Evolutionary conservation across 2,797 vertebrate genomes (phyloP).

Genomic region (Rhincodon typus): DNA sequence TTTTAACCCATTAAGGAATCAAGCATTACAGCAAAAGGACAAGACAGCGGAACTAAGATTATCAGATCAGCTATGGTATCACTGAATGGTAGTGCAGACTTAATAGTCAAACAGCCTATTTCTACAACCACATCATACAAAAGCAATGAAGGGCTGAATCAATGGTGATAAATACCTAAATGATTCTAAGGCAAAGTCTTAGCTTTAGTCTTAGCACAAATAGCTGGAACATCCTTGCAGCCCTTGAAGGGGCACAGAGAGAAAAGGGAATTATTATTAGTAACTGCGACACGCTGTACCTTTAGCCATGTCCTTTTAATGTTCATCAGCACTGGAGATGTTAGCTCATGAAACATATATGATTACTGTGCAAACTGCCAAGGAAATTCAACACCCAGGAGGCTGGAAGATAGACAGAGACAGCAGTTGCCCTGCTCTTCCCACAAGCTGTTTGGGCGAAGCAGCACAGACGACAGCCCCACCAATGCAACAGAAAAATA

Average conservation of each 20-base stretch:
- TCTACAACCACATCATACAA: neutral
- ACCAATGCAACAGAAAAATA: neutral
- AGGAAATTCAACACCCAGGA: neutral
- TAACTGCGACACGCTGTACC: neutral
- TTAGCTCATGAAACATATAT: neutral
- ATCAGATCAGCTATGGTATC: too few relatives aligned
- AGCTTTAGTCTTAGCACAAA: neutral
- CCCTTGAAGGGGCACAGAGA: neutral
- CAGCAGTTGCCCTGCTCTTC: neutral
- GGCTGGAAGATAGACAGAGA: neutral
- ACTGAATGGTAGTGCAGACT: too few relatives aligned
- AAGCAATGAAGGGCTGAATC: neutral
- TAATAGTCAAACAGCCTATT: too few relatives aligned
- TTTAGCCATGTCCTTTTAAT: neutral
- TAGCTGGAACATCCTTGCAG: neutral
- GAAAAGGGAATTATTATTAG: neutral
- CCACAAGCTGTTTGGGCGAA: neutral
- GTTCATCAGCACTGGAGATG: neutral
- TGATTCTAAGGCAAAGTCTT: neutral
- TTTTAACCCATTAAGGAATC: too few relatives aligned
- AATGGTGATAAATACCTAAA: neutral
- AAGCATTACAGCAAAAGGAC: too few relatives aligned
- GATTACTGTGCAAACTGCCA: neutral
- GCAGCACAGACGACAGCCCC: neutral
- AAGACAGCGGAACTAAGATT: too few relatives aligned